Evolutionary conservation across 2,888 invertebrate species (phyloP), one percentile per base, ranked within the genome.

Genomic region (Nemotelus nigrinus): DNA sequence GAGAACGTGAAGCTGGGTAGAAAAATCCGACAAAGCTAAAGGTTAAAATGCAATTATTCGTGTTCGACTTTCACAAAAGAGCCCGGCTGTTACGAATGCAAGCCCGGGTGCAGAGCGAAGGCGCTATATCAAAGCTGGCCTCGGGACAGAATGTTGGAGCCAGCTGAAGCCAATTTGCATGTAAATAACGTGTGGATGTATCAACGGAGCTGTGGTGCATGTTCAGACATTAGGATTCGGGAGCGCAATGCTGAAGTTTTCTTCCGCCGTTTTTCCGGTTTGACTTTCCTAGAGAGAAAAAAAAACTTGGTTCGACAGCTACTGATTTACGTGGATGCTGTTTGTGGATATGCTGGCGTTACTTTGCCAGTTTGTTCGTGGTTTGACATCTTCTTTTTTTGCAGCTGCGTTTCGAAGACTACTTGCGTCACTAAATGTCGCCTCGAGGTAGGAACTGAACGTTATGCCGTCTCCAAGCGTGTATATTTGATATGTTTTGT

Each of bases 81-180:
- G 60, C 8, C 47, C 45, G 25, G 25, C 25, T 25, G 7, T n/a
- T 60, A 48, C 60, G 39, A 10, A 47, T 74, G 60, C 60, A 58
- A 44, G 47, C 41, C 25, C 41, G 65, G 50, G 48, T 48, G 39
- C 67, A n/a, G 25, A 48, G 74, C 63, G 10, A 41, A 60, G 48
- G 74, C 60, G 74, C 48, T 74, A 74, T 60, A 74, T 74, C 74
- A 74, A 74, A 74, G 50, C 63, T 74, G 41, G 44, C 57, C 60
- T 41, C 39, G 60, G 45, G 74, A 63, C 74, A 44, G 63, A 74
- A 63, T 63, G 48, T 60, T 57, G 74, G 74, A 74, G 74, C 74
- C 74, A 74, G 74, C 60, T 74, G 74, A 39, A 74, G 74, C 74
- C 74, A 74, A 74, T 74, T 74, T 74, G 74, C 55, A 74, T 74